These are phyloP conservation scores for Hymenopus coronatus DNA, from an alignment of 2,888 invertebrate species.

Conservation along the genomic window DNA sequence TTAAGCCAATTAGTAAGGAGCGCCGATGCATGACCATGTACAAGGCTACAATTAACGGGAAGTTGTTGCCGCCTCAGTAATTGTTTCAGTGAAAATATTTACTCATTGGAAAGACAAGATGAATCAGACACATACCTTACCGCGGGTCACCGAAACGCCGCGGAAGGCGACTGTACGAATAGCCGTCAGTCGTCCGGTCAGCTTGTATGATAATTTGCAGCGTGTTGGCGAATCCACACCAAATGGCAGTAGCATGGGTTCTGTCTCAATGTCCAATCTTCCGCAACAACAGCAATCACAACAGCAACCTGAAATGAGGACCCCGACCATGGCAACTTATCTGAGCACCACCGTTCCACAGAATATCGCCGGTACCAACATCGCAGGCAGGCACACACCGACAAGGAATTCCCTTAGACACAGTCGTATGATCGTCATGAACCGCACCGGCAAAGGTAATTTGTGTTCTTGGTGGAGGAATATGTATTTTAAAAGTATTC, in stretches of 20 bases:
- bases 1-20: not conserved
- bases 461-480: not conserved
- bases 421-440: constrained; percentile 67
- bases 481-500: not conserved
- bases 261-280: not conserved
- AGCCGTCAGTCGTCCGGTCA: constrained; percentile 34
- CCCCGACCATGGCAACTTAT: constrained; percentile 54
- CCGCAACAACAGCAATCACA: not conserved
- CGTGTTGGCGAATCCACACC: not conserved
- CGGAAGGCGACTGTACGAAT: not conserved
- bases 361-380: constrained; percentile 60
- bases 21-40: not conserved
- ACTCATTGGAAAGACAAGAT: not conserved
- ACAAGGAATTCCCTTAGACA: constrained; percentile 67
- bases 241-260: constrained; percentile 5
- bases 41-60: not conserved
- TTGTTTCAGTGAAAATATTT: not conserved
- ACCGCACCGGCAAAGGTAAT: constrained; percentile 45
- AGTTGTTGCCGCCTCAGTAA: not conserved
- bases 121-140: not conserved
- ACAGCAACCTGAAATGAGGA: constrained; percentile 37
- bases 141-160: not conserved
- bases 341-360: constrained; percentile 66
- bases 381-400: constrained; percentile 64
- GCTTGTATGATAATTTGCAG: constrained; percentile 39